Percentiles rank a stretch among this genome's conserved stretches.
Evolutionary conservation across 2,113 vertebrate species (phyloP).

Genomic region (Cyanoramphus novaezelandiae): DNA sequence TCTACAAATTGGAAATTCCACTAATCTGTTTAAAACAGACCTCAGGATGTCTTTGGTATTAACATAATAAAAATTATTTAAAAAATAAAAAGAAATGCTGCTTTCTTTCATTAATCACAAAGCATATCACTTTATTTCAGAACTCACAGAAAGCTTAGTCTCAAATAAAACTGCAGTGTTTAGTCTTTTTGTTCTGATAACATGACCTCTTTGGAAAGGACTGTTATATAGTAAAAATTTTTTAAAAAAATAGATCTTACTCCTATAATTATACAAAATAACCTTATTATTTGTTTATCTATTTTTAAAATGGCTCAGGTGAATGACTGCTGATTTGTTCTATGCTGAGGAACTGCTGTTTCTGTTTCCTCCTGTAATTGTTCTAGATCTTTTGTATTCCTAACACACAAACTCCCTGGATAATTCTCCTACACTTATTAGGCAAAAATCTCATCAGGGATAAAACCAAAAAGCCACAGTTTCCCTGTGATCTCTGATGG

Average conservation of each 20-base stretch:
- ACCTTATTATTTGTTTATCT: background rate
- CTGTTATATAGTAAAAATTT: background rate
- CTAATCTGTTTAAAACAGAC: background rate
- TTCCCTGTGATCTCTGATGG: background rate
- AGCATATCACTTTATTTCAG: background rate
- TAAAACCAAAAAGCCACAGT: background rate
- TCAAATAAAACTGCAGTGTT: background rate
- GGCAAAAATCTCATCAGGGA: background rate
- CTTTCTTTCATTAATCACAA: background rate
- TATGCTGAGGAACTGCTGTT: background rate
- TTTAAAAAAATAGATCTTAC: background rate
- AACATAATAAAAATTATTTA: background rate
- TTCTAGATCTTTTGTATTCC: background rate
- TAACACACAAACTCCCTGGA: background rate
- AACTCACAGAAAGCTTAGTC: background rate
- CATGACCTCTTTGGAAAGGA: background rate
- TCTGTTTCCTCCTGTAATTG: background rate
- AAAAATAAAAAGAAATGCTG: background rate
- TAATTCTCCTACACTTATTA: background rate
- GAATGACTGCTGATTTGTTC: background rate
- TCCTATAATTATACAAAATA: background rate
- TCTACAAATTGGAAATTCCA: background rate
- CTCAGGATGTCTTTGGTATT: background rate
- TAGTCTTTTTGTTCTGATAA: background rate
- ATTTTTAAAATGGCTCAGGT: background rate